Evolutionary conservation across 2,113 vertebrate genomes (phyloP), one percentile per base, ranked within the genome.

Genomic region (Mugil cephalus): DNA sequence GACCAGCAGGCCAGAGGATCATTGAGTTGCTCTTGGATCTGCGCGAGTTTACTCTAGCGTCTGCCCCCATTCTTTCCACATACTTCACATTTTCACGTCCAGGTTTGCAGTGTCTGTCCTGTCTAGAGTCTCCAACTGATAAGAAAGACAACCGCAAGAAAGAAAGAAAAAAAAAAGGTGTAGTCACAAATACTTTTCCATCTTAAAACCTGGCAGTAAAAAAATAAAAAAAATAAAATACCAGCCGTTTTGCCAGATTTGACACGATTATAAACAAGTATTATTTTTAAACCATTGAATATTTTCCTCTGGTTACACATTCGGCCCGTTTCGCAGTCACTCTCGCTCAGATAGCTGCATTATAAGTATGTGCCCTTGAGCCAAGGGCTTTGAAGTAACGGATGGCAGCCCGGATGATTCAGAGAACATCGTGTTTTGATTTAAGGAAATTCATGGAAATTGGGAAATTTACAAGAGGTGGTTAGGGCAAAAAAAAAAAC

Each of bases 21-120:
- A n/a, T 62, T 75, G 54, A 66, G 90, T 91, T 94, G 54, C 83
- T 89, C 54, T 93, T 93, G 92, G 91, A 91, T 58, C 59, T 1
- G 8, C 58, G 13, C n/a, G 7, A 38, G 78, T 92, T 92, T 90
- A 90, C 69, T 85, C 75, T 80, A 69, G 21, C 66, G 77, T 87
- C 88, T 80, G 83, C 67, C 56, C 66, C 66, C 69, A 84, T 89
- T 87, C 83, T 87, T 87, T 89, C 88, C 88, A 84, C 88, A 87
- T 89, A 80, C 66, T 64, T 81, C 60, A 69, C 74, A 89, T 87
- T 74, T 85, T 84, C 80, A 82, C 69, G 56, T 76, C 78, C 65
- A 63, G 62, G 84, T 73, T 80, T 56, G 59, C 77, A 71, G 39
- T 17, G 50, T 54, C 78, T 64, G 2, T 55, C 38, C 52, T 50